Conservation (phyloP, 2,113 vertebrate genomes). For the Penelope pileata region DNA sequence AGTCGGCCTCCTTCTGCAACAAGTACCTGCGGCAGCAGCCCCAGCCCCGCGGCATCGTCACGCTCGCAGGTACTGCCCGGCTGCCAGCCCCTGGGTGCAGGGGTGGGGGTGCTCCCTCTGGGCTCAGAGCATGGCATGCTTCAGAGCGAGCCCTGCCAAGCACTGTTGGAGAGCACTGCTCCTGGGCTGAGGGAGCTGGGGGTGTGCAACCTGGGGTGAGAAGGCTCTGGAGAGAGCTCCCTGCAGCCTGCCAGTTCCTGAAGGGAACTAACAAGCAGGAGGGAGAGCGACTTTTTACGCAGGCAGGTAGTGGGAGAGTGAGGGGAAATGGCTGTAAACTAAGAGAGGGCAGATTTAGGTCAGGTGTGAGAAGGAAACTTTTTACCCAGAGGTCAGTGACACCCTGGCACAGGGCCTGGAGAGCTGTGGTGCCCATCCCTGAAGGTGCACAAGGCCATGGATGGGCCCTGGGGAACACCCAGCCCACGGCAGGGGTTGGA, state of each 20-base stretch:
- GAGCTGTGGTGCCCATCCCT: too few relatives aligned
- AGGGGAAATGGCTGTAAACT: too few relatives aligned
- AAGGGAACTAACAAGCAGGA: too few relatives aligned
- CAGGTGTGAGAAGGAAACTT: not conserved
- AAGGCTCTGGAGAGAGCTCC: not conserved
- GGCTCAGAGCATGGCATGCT: not conserved
- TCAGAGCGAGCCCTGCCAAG: rapidly evolving
- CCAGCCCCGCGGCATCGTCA: constrained; percentile 89
- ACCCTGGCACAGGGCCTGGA: not conserved
- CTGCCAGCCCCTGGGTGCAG: rapidly evolving
- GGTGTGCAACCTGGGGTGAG: not conserved
- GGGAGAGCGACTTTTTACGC: too few relatives aligned
- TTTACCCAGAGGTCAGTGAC: not conserved
- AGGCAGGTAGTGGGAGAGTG: too few relatives aligned
- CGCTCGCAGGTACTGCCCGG: constrained; percentile 87
- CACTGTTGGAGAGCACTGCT: too few relatives aligned
- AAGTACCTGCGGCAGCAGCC: constrained; percentile 90
- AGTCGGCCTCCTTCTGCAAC: constrained; percentile 97
- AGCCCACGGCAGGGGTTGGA: not conserved
- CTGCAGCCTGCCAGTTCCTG: too few relatives aligned
- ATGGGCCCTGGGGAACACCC: not conserved
- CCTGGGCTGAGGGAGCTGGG: not conserved
- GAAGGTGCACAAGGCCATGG: too few relatives aligned
- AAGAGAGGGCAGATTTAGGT: not conserved
- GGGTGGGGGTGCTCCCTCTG: not conserved